Evolutionary conservation across 2,797 vertebrate genomes (phyloP).

Genomic region (Macrochelys suwanniensis): DNA sequence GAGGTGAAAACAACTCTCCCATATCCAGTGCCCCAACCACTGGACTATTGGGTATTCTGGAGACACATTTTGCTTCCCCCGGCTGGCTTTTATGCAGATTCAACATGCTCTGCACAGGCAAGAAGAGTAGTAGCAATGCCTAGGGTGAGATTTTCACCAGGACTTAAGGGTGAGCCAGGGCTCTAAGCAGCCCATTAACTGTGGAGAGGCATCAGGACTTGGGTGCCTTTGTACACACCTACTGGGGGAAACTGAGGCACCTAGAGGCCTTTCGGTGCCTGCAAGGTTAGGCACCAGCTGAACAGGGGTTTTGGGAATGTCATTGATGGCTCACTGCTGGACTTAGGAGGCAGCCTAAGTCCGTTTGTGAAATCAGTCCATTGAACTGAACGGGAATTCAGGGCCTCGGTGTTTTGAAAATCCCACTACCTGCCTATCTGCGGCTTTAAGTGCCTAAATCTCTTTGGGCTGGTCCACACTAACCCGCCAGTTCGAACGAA

Average conservation of each 20-base stretch:
- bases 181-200: too few species aligned
- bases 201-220: too few species aligned
- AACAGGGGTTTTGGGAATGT: not conserved
- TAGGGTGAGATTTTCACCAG: not conserved
- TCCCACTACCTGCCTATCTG: not conserved
- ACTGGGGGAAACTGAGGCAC: not conserved
- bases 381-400: too few species aligned
- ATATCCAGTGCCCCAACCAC: not conserved
- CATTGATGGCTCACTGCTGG: not conserved
- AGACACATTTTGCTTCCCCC: not conserved
- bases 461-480: not conserved
- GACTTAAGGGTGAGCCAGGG: not conserved
- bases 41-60: not conserved
- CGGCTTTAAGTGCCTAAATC: not conserved
- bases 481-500: too few species aligned
- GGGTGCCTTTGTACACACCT: too few species aligned
- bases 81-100: not conserved
- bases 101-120: too few species aligned
- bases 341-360: too few species aligned
- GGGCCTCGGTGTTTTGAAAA: not conserved
- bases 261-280: not conserved
- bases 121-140: not conserved
- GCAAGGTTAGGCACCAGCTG: not conserved
- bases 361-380: too few species aligned
- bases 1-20: not conserved